Conservation (phyloP, 1,140 invertebrate species). For the Drosophila triauraria region DNA sequence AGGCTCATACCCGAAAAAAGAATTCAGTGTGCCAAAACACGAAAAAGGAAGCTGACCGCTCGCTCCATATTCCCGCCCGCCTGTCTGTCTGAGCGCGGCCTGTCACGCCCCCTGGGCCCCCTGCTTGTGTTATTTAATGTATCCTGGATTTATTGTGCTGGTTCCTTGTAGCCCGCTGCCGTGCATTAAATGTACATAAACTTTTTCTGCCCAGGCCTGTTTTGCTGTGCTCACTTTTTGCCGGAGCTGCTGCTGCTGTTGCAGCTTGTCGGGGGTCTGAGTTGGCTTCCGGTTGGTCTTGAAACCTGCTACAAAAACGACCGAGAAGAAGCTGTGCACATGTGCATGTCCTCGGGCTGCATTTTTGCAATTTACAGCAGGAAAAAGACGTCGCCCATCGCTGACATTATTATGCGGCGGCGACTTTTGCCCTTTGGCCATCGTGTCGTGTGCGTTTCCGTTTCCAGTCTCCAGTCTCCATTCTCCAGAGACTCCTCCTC, state of each 20-base stretch:
- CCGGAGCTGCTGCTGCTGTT: conserved; percentile 18
- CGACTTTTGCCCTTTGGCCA: conserved; percentile 71
- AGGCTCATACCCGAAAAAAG: conserved; percentile 31
- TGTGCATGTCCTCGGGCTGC: conserved; percentile 54
- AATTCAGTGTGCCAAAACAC: conserved; percentile 65
- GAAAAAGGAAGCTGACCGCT: conserved; percentile 77
- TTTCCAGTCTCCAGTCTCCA: conserved; percentile 16
- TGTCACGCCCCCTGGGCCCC: conserved; percentile 24
- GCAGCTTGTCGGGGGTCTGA: conserved; percentile 56
- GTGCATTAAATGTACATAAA: conserved; percentile 80
- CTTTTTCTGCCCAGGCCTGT: conserved; percentile 54
- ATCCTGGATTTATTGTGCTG: conserved; percentile 82
- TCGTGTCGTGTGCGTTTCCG: conserved; percentile 67
- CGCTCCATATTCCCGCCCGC: conserved; percentile 53
- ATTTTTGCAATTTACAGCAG: conserved; percentile 79
- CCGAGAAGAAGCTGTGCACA: conserved; percentile 47
- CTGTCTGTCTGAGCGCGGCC: conserved; percentile 37
- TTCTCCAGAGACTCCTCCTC: not conserved
- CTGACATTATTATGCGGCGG: conserved; percentile 81
- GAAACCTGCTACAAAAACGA: conserved; percentile 69
- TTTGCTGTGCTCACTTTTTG: conserved; percentile 34
- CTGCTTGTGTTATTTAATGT: conserved; percentile 77
- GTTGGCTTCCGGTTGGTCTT: conserved; percentile 75
- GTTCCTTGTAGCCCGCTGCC: conserved; percentile 75
- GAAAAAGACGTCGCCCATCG: conserved; percentile 79